These are phyloP conservation scores for Trachymyrmex cornetzi DNA, from an alignment of 1,140 invertebrate genomes.

Conservation along the genomic window DNA sequence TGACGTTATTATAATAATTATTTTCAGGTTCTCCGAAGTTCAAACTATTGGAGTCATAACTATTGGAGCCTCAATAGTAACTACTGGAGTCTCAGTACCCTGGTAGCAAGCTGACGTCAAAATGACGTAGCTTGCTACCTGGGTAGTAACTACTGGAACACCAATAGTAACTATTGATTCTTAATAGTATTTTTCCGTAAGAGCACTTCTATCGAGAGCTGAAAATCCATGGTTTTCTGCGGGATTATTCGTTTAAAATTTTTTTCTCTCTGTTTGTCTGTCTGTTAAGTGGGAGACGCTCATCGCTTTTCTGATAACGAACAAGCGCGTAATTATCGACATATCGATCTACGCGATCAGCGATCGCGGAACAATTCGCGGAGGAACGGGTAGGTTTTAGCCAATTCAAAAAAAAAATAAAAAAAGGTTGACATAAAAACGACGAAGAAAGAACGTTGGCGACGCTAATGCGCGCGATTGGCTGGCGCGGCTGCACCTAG, in stretches of 20 bases:
- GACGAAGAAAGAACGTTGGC: background rate
- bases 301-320: background rate
- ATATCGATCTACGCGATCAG: background rate
- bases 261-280: background rate
- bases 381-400: background rate
- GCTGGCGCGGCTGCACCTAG: background rate
- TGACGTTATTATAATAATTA: too few relatives aligned
- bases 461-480: slow-evolving; percentile 38
- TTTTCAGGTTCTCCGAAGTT: too few relatives aligned
- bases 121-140: too few relatives aligned
- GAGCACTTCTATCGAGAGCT: too few relatives aligned
- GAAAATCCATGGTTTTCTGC: too few relatives aligned
- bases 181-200: too few relatives aligned
- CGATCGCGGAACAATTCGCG: background rate
- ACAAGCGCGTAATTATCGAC: background rate
- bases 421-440: background rate
- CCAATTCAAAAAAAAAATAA: slow-evolving; percentile 13
- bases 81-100: too few relatives aligned
- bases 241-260: background rate
- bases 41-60: too few relatives aligned
- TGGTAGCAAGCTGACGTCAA: too few relatives aligned
- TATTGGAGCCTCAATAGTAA: too few relatives aligned
- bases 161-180: too few relatives aligned
- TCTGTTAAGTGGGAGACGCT: background rate
- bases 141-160: too few relatives aligned